Evolutionary conservation across 30 jellyfish, hydroid and myxozoan species (phyloP).

Genomic region (Catostylus mosaicus): DNA sequence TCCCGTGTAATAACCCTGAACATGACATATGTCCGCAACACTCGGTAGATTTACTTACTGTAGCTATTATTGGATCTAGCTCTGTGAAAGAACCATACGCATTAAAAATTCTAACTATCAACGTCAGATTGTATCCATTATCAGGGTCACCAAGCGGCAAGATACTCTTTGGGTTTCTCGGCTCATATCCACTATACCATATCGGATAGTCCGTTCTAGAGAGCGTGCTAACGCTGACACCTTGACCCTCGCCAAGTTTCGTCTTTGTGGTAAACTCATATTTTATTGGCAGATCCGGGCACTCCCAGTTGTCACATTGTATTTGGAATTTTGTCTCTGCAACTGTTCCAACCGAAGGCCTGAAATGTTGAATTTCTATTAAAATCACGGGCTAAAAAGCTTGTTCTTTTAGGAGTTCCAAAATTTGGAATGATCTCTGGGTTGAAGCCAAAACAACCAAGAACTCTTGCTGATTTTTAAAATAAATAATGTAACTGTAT

Average conservation of each 20-base stretch:
- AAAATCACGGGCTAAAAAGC: too few relatives aligned
- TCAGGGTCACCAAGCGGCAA: slow-evolving; percentile 74
- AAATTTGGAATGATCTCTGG: background rate
- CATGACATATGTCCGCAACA: too few relatives aligned
- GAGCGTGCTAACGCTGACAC: slow-evolving; percentile 33
- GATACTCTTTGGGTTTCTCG: slow-evolving; percentile 50
- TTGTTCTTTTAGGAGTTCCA: too few relatives aligned
- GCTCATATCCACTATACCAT: slow-evolving; percentile 68
- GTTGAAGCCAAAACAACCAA: background rate
- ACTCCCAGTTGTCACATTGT: slow-evolving; percentile 69
- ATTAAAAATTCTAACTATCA: slow-evolving; percentile 61
- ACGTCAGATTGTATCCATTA: slow-evolving; percentile 44
- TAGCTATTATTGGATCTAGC: slow-evolving; percentile 11
- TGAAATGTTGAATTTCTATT: too few relatives aligned
- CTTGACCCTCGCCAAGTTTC: background rate
- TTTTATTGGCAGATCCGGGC: slow-evolving; percentile 56
- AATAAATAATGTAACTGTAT: too few relatives aligned
- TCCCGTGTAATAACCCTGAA: too few relatives aligned
- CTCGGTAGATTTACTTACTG: too few relatives aligned
- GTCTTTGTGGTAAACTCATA: slow-evolving; percentile 66
- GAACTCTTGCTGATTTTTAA: background rate
- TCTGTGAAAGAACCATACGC: slow-evolving; percentile 62
- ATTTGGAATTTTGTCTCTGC: slow-evolving; percentile 60
- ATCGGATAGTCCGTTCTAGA: slow-evolving; percentile 41
- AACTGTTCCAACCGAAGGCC: slow-evolving; percentile 60